These are phyloP conservation scores for Orthosia incerta DNA, from an alignment of 2,888 invertebrate species.

Conservation along the genomic window DNA sequence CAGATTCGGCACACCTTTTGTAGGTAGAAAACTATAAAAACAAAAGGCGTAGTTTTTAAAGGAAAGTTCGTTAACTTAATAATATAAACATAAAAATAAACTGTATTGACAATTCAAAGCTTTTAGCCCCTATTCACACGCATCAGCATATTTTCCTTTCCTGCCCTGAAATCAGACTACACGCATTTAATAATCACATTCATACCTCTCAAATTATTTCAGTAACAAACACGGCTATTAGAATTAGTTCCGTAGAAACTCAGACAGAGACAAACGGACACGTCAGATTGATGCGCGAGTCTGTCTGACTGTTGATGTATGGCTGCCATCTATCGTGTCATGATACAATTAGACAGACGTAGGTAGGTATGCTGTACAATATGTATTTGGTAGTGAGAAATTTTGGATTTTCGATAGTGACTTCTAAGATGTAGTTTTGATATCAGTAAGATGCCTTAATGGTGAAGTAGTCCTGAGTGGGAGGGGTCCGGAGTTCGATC, in stretches of 20 bases:
- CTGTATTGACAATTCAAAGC: too few species aligned
- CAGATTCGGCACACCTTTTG: too few species aligned
- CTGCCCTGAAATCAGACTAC: background rate
- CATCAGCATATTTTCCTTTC: background rate
- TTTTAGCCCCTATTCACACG: background rate
- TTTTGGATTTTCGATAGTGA: background rate
- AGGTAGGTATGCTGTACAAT: background rate
- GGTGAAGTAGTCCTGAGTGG: too few species aligned
- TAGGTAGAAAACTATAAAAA: too few species aligned
- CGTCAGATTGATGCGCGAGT: conserved; percentile 67
- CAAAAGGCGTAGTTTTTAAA: too few species aligned
- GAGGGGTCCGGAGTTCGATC: background rate
- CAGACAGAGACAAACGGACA: conserved; percentile 67
- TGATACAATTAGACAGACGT: conserved; percentile 61
- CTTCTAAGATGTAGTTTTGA: background rate
- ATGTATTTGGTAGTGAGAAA: conserved; percentile 4
- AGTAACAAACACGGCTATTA: conserved; percentile 50
- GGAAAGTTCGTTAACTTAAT: too few species aligned
- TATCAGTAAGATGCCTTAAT: background rate
- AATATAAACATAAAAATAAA: too few species aligned
- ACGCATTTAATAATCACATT: conserved; percentile 10
- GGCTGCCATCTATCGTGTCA: conserved; percentile 61
- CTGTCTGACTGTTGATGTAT: conserved; percentile 66
- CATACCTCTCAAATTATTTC: conserved; percentile 48
- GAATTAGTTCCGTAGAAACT: conserved; percentile 57